A percentile compares a stretch with the other conserved stretches of the same genome.
These are phyloP conservation scores for Nephrotoma flavescens DNA, from an alignment of 2,888 invertebrate genomes.

Conservation along the genomic window DNA sequence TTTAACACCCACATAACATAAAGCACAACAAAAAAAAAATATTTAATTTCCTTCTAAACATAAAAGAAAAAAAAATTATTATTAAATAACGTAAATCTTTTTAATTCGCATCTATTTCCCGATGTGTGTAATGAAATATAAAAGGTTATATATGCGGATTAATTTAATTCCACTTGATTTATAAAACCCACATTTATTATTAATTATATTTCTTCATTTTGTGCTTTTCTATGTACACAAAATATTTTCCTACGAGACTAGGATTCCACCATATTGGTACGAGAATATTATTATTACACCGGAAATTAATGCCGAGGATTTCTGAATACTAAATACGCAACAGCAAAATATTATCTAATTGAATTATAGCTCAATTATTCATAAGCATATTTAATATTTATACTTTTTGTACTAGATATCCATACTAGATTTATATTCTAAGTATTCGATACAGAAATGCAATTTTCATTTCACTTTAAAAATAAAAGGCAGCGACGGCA, in stretches of 20 bases:
- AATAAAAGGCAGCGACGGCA: background rate
- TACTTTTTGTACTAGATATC: background rate
- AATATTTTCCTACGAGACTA: background rate
- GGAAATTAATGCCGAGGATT: background rate
- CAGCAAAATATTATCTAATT: background rate
- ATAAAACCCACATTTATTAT: background rate
- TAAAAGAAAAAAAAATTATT: background rate
- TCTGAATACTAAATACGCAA: background rate
- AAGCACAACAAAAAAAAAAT: background rate
- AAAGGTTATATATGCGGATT: background rate
- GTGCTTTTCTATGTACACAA: background rate
- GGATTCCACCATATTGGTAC: background rate
- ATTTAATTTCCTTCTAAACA: background rate
- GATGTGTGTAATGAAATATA: background rate
- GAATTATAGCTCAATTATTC: background rate
- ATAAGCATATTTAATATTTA: background rate
- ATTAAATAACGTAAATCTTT: background rate
- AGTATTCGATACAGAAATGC: background rate
- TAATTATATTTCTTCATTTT: background rate
- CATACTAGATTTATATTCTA: too few species aligned
- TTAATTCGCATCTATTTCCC: background rate
- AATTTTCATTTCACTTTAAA: background rate
- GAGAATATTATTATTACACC: background rate
- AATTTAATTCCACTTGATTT: background rate
- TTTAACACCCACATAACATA: background rate